Percentiles rank a stretch among this genome's conserved stretches.
phyloP scores from a whole-genome alignment of 2,888 invertebrate species.

The Agrotis clavis region DNA sequence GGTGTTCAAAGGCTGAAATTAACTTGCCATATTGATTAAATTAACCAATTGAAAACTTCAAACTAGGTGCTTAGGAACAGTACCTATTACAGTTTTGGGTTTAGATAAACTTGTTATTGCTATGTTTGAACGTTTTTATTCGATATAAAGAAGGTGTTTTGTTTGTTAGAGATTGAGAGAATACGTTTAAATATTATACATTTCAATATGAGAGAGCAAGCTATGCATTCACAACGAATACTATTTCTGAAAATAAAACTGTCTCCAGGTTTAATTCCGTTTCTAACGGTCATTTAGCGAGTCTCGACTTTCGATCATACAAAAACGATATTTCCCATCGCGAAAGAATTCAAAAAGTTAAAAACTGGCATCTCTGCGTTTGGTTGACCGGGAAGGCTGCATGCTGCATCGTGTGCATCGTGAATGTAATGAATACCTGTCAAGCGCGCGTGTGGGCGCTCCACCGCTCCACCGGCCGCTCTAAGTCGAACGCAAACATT shows the following conservation, averaged over 20 bases:
- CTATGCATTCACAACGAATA: too few relatives aligned
- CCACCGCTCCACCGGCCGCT: conserved; percentile 72
- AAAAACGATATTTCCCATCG: conserved; percentile 34
- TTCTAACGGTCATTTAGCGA: not conserved
- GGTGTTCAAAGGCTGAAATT: conserved; percentile 20
- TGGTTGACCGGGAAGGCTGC: conserved; percentile 71
- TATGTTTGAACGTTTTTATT: not conserved
- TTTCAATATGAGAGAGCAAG: too few relatives aligned
- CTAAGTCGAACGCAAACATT: conserved; percentile 91
- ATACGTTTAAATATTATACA: not conserved
- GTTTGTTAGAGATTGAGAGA: not conserved
- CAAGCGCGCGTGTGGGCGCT: conserved; percentile 90
- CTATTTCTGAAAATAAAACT: not conserved
- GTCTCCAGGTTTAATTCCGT: not conserved
- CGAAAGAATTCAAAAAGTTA: conserved; percentile 63
- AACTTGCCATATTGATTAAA: conserved; percentile 24
- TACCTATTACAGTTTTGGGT: not conserved
- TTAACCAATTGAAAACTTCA: conserved; percentile 14
- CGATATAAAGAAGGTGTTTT: not conserved
- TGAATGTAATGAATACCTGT: conserved; percentile 90
- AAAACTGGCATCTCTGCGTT: conserved; percentile 65
- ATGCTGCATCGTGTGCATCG: conserved; percentile 82
- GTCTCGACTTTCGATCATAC: conserved; percentile 11
- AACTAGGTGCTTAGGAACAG: not conserved
- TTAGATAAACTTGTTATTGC: conserved; percentile 4